Conservation (phyloP, 2,797 vertebrate genomes). For the Chaunax sp. region DNA sequence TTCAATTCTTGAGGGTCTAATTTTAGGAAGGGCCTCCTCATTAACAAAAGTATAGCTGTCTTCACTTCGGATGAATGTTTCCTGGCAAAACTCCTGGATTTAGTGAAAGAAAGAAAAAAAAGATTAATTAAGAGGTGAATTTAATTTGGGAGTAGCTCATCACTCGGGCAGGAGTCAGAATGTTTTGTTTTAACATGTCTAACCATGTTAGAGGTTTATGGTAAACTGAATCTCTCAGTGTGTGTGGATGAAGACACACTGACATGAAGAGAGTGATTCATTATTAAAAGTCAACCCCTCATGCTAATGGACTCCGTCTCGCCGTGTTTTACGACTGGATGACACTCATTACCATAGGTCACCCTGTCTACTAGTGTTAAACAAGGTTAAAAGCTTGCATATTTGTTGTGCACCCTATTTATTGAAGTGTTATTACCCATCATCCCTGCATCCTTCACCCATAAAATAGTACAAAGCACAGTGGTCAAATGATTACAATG, state of each 20-base stretch:
- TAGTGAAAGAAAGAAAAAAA: constrained; percentile 16
- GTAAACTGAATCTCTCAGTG: constrained; percentile 3
- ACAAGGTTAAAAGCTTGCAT: constrained; percentile 21
- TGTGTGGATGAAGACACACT: constrained; percentile 4
- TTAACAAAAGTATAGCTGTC: constrained; percentile 49
- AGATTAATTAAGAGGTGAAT: constrained; percentile 28
- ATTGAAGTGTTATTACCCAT: not conserved
- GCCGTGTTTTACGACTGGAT: constrained; percentile 8
- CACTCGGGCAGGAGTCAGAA: constrained; percentile 11
- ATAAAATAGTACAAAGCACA: not conserved
- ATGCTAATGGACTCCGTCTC: too few species aligned
- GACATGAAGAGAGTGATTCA: constrained; percentile 23
- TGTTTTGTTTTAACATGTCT: constrained; percentile 11
- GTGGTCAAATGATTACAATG: not conserved
- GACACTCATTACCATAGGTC: constrained; percentile 28
- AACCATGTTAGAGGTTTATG: constrained; percentile 18
- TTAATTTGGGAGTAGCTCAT: constrained; percentile 26
- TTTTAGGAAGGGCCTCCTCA: constrained; percentile 31
- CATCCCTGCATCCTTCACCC: too few species aligned
- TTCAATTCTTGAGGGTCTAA: constrained; percentile 15
- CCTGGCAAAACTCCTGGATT: constrained; percentile 16
- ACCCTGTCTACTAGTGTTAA: constrained; percentile 14
- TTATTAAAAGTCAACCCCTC: constrained; percentile 16
- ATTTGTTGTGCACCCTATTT: constrained; percentile 1
- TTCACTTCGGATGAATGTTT: constrained; percentile 25